Percentiles rank a stretch among this genome's conserved stretches.
phyloP scores from a whole-genome alignment of 1,140 invertebrate species.

The Drosophila rhopaloa region DNA sequence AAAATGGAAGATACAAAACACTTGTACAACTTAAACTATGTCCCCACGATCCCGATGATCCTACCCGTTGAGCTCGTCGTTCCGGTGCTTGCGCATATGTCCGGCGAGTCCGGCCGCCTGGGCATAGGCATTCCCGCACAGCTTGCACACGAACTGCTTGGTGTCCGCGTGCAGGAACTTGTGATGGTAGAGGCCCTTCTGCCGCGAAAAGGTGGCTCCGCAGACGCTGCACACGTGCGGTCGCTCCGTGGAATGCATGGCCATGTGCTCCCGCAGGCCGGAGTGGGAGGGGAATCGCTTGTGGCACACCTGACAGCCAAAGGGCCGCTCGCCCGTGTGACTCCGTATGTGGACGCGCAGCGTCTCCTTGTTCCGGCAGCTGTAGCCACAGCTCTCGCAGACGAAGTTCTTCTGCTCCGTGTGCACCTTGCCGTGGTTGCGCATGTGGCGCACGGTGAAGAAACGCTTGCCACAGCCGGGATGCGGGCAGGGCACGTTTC shows the following conservation, averaged over 20 bases:
- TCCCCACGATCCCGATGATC: too few species aligned
- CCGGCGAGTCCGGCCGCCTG: slow-evolving; percentile 76
- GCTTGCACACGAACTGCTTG: slow-evolving; percentile 78
- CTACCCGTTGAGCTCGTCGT: slow-evolving; percentile 60
- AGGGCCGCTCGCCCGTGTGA: slow-evolving; percentile 93
- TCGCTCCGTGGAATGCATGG: slow-evolving; percentile 91
- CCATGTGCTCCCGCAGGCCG: slow-evolving; percentile 86
- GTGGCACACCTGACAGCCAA: slow-evolving; percentile 89
- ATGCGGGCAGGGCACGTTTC: slow-evolving; percentile 65
- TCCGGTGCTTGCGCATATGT: slow-evolving; percentile 85
- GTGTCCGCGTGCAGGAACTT: slow-evolving; percentile 75
- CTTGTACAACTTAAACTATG: slow-evolving; percentile 2
- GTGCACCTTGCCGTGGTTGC: slow-evolving; percentile 73
- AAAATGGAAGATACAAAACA: slow-evolving; percentile 44
- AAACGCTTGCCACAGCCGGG: slow-evolving; percentile 71
- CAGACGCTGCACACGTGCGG: slow-evolving; percentile 91
- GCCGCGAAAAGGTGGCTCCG: slow-evolving; percentile 92
- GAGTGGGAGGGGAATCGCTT: slow-evolving; percentile 91
- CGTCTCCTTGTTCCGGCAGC: slow-evolving; percentile 91
- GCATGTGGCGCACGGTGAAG: slow-evolving; percentile 65
- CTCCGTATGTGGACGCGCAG: slow-evolving; percentile 93
- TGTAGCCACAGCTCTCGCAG: slow-evolving; percentile 77
- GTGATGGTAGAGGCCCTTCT: slow-evolving; percentile 87
- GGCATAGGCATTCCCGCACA: slow-evolving; percentile 79
- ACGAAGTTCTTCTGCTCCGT: slow-evolving; percentile 78